Evolutionary conservation across 2,113 vertebrate species (phyloP), one percentile per base, ranked within the genome.

Genomic region (Gobio gobio): DNA sequence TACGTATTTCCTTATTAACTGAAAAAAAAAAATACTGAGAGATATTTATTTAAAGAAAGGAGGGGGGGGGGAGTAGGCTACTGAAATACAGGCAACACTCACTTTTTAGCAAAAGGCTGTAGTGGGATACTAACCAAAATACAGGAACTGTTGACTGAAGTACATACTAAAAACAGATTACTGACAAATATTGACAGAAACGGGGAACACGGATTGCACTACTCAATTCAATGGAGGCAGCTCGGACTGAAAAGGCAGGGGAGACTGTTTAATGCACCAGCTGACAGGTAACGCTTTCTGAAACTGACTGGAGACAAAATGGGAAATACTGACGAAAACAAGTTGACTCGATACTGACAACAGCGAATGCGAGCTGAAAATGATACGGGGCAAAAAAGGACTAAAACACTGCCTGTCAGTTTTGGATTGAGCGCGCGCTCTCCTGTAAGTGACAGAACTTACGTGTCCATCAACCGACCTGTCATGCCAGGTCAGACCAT

Each of bases 401-500:
- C 61, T 49, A 26, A 51, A 81, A 33, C 26, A 4, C 24, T 49
- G 26, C n/a, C 56, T 3, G 78, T 20, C 58, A 14, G 43, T 22
- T 81, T 5, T 33, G 26, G 36, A 81, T 36, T 22, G n/a, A 49
- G 45, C 10, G 9, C 61, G 61, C 24, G 61, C 63, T 36, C 45
- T 14, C 10, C 10, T 12, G 10, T 36, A 43, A 51, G 16, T 13
- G 79, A 81, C 79, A 68, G 43, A 26, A 49, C n/a, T 43, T 16
- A 24, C 76, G 20, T 36, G 78, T 68, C 78, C 16, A n/a, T 81
- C 61, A 81, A 36, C 26, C 16, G 61, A 36, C 18, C 78, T 66
- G 78, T 66, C 59, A 51, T 4, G 22, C 12, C 12, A 3, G 13
- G 5, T 20, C 51, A n/a, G 61, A 26, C 1, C 40, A 20, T 20